Conservation (phyloP, 2,888 invertebrate genomes). For the Diloba caeruleocephala region DNA sequence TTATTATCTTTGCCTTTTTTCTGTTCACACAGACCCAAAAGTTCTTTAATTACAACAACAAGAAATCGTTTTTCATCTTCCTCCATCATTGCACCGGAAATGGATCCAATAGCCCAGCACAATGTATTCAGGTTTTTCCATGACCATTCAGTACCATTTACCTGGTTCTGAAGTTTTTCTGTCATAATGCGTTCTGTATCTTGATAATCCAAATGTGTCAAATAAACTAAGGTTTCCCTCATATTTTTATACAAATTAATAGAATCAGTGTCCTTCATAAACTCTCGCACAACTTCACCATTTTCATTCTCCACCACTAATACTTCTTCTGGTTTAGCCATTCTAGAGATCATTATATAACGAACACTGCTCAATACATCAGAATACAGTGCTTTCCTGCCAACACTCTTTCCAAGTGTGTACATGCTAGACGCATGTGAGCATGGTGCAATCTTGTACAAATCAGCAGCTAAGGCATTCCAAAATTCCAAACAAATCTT, state of each 20-base stretch:
- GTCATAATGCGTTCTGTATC: constrained; percentile 99
- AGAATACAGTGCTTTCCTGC: constrained; percentile 93
- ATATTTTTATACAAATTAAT: constrained; percentile 99
- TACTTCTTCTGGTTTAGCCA: constrained; percentile 99
- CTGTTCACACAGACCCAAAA: constrained; percentile 98
- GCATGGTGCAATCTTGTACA: constrained; percentile 96
- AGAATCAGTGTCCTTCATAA: constrained; percentile 99
- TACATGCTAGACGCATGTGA: constrained; percentile 82
- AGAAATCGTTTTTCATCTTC: constrained; percentile 99
- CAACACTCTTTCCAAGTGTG: constrained; percentile 80
- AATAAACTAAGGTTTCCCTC: constrained; percentile 98
- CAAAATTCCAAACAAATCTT: constrained; percentile 99
- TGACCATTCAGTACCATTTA: constrained; percentile 99
- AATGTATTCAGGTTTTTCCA: constrained; percentile 99
- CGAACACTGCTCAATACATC: constrained; percentile 96
- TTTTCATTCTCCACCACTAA: constrained; percentile 99
- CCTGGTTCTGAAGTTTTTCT: constrained; percentile 99
- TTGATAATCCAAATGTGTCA: constrained; percentile 99
- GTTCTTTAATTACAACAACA: constrained; percentile 99
- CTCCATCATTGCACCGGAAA: constrained; percentile 99
- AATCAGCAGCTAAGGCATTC: constrained; percentile 97
- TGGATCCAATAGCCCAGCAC: constrained; percentile 99
- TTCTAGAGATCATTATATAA: constrained; percentile 99
- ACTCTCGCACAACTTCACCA: constrained; percentile 99
- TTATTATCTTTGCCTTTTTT: constrained; percentile 99